Percentiles rank a stretch among this genome's conserved stretches.
phyloP scores from a whole-genome alignment of 2,797 vertebrate genomes.

The Phrynocephalus guinanensis region DNA sequence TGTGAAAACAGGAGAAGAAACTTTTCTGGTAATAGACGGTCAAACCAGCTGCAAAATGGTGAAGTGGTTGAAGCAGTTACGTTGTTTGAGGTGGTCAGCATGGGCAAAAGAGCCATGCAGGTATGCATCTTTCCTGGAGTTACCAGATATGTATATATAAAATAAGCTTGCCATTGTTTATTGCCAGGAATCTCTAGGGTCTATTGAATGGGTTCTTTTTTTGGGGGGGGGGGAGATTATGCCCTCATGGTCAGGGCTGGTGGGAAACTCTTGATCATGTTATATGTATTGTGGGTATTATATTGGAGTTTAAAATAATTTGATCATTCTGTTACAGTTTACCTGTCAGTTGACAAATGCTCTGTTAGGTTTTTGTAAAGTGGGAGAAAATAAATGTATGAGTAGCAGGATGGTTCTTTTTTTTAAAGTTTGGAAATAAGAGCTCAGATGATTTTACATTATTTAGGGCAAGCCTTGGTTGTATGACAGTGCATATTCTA shows the following conservation, averaged over 20 bases:
- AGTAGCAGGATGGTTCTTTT: background rate
- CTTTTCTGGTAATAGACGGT: slow-evolving; percentile 67
- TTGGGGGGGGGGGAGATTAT: background rate
- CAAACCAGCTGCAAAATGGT: slow-evolving; percentile 73
- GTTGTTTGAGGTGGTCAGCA: slow-evolving; percentile 90
- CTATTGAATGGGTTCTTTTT: background rate
- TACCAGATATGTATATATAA: background rate
- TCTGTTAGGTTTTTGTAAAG: background rate
- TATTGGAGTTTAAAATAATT: background rate
- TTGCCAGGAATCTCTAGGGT: background rate
- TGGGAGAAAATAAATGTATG: background rate
- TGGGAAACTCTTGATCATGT: background rate
- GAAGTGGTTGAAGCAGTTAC: slow-evolving; percentile 86
- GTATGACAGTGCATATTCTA: background rate
- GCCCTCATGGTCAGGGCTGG: background rate
- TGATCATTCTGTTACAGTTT: background rate
- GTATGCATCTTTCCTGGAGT: slow-evolving; percentile 66
- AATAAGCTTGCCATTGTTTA: background rate
- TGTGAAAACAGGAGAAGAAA: slow-evolving; percentile 82
- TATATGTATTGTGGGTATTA: background rate
- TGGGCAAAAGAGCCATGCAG: slow-evolving; percentile 91
- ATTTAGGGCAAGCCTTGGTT: background rate
- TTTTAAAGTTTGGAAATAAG: background rate
- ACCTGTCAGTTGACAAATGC: too few relatives aligned
- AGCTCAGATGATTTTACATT: background rate